Base-by-base conservation (phyloP, 2,888 invertebrate genomes). In the Ormyrus thymus region DNA sequence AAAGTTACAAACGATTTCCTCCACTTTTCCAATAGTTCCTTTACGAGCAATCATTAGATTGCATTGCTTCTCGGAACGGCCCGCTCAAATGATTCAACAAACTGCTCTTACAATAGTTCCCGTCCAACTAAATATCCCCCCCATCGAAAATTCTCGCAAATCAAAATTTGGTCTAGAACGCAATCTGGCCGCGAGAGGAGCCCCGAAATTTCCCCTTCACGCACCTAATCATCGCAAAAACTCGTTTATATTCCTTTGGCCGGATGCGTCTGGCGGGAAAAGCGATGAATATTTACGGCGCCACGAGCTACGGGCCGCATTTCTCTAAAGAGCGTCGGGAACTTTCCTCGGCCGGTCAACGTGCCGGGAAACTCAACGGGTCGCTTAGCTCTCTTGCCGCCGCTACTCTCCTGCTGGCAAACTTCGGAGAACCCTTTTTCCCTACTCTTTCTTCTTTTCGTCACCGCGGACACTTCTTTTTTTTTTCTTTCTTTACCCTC, bases 251-350 rank as follows among this genome's bases (percentile, higher is more conserved):
- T 77, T 66, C 72, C 51, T 77, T 53, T 77, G 66, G 71, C 7
- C 15, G 13, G 62, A 46, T 8, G 46, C 13, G 45, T 10, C 58
- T 43, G 43, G 68, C 66, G 50, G 61, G n/a, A 56, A 56, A 65
- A 79, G 65, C 79, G 72, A 81, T 82, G 81, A 83, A 83, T 82
- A 81, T 82, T 83, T 83, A 83, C 81, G 79, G 71, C 53, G 15
- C 68, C 29, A 29, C 29, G 29, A n/a, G 15, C 13, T 7, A 29
- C 29, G 6, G 50, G 50, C 15, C 3, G n/a, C 55, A n/a, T 59
- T 58, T 55, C 45, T n/a, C 29, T 29, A 7, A 48, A 56, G 29
- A 48, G 45, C 29, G 46, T 15, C 48, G 13, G 61, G 61, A 76
- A 76, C 45, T 68, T 76, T 76, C 62, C 51, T 53, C 64, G 46